Base-by-base conservation (phyloP, 1,140 invertebrate species). In the Stegodyphus mimosarum region DNA sequence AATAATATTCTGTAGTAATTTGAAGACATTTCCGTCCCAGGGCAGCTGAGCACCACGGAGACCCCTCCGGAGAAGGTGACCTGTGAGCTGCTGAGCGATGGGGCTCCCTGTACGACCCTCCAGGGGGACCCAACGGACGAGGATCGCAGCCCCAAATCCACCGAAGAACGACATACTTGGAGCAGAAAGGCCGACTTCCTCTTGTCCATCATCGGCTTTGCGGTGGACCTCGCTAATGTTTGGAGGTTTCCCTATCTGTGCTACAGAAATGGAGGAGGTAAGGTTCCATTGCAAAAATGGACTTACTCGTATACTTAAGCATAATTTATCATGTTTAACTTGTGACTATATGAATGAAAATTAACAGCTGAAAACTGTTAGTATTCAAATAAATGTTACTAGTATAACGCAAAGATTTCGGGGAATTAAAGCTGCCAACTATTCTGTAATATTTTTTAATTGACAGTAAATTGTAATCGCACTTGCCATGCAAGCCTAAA, bases 181-280 rank as follows among this genome's bases (percentile, higher is more conserved):
- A 90, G 90, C 86, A 96, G 96, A 90, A 97, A 97, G 90, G 94
- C 95, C 50, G 96, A 97, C 90, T 97, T 97, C 90, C 92, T 97
- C 33, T 91, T 97, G 73, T 95, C 95, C 9, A 95, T 96, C 67
- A 94, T 96, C 83, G 95, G 95, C 0, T 97, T 96, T 88, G 95
- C 95, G 7, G 95, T 97, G 2, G 95, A 96, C 90, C 92, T 95
- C 52, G 95, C 94, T 66, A 95, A 95, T 89, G 94, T 95, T 4
- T 95, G 95, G 95, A 89, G 93, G 66, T 96, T 96, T 89, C 94
- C 94, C 48, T 95, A 95, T 89, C 93, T 95, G 89, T 95, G 94
- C 90, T 95, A 95, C 89, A 93, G 94, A 89, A 95, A 95, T 89
- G 94, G 95, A 50, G 94, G 94, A 77, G 94, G 94, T 94, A 89